A percentile compares a stretch with the other conserved stretches of the same genome.
These are phyloP conservation scores for Synergus laeviventris DNA, from an alignment of 2,888 invertebrate genomes.

Conservation along the genomic window DNA sequence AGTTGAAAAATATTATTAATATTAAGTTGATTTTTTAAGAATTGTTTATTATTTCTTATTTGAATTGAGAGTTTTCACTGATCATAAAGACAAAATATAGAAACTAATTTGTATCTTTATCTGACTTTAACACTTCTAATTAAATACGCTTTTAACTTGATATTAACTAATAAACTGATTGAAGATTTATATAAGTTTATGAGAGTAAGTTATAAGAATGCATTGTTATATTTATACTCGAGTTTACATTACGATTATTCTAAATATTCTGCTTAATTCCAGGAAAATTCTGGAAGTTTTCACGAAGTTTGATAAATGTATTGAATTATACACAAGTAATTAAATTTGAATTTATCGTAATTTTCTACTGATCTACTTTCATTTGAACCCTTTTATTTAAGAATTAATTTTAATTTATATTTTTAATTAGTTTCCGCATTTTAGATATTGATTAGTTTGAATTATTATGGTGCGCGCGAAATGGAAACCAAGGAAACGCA, in stretches of 20 bases:
- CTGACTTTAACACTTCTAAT: background rate
- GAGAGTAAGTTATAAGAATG: slow-evolving; percentile 45
- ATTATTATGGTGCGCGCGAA: background rate
- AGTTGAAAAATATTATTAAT: background rate
- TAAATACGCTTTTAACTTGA: slow-evolving; percentile 1
- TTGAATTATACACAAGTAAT: background rate
- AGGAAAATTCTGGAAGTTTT: background rate
- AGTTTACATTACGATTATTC: slow-evolving; percentile 65
- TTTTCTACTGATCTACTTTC: background rate
- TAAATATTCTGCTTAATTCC: slow-evolving; percentile 25
- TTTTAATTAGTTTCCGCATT: background rate
- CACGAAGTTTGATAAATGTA: background rate
- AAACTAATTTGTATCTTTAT: background rate
- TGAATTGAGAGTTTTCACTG: background rate
- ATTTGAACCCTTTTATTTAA: background rate
- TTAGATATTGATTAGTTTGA: background rate
- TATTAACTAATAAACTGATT: background rate
- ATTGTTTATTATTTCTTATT: background rate
- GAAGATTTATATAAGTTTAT: slow-evolving; percentile 47
- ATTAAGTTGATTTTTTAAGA: background rate
- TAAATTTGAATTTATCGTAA: background rate
- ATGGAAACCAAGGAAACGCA: slow-evolving; percentile 56
- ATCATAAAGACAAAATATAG: background rate
- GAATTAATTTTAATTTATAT: background rate
- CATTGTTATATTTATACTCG: slow-evolving; percentile 64